Conservation (phyloP, 2,888 invertebrate genomes). For the Ptilodon capucinus region DNA sequence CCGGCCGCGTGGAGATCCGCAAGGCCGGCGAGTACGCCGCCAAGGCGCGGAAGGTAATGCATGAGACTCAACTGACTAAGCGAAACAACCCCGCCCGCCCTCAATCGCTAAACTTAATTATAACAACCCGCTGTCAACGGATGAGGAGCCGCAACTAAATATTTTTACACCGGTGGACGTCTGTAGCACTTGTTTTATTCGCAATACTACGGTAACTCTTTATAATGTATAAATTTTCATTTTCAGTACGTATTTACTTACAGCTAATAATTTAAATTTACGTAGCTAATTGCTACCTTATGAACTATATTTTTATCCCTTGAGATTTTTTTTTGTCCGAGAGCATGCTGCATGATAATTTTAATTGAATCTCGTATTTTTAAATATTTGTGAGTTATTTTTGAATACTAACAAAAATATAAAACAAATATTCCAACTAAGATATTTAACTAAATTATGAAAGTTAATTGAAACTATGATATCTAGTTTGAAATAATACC, state of each 20-base stretch:
- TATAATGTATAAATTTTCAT: not conserved
- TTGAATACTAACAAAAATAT: too few species aligned
- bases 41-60: conserved; percentile 93
- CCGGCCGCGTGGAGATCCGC: conserved; percentile 90
- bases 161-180: not conserved
- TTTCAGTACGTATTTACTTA: not conserved
- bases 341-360: not conserved
- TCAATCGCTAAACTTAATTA: conserved; percentile 23
- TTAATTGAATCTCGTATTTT: too few species aligned
- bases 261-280: not conserved
- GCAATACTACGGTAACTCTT: not conserved
- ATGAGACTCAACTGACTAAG: conserved; percentile 11
- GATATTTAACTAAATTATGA: too few species aligned
- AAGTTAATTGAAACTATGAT: too few species aligned
- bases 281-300: not conserved
- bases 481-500: too few species aligned
- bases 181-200: not conserved
- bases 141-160: not conserved
- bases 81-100: conserved; percentile 6
- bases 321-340: not conserved
- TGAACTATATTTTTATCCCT: too few species aligned
- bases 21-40: conserved; percentile 91
- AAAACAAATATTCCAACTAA: too few species aligned
- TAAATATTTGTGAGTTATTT: too few species aligned
- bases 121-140: conserved; percentile 4